These are phyloP conservation scores for Cremastinae sp. DNA, from an alignment of 2,888 invertebrate species.

Conservation along the genomic window DNA sequence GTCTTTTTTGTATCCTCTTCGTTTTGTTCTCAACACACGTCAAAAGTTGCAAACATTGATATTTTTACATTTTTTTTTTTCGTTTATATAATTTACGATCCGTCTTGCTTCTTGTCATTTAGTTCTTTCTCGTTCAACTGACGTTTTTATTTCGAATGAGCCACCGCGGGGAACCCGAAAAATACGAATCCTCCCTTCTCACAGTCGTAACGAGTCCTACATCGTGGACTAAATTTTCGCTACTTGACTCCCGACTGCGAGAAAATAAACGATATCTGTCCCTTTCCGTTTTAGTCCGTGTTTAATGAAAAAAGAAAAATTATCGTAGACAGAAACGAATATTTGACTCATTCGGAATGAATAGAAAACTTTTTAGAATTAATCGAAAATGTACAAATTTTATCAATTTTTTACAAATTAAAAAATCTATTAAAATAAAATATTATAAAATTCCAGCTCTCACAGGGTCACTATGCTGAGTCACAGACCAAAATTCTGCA, in stretches of 20 bases:
- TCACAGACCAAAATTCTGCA: too few species aligned
- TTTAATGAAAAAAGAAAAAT: too few species aligned
- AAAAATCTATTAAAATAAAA: too few species aligned
- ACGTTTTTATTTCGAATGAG: slow-evolving; percentile 29
- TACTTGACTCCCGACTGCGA: neutral
- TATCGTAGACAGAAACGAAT: too few species aligned
- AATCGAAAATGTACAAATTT: too few species aligned
- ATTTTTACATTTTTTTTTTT: slow-evolving; percentile 26
- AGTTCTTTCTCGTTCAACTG: slow-evolving; percentile 12
- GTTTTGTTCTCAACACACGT: neutral
- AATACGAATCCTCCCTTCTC: slow-evolving; percentile 42
- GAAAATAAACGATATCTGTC: slow-evolving; percentile 1
- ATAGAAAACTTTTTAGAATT: too few species aligned
- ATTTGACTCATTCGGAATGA: too few species aligned
- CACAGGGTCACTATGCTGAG: too few species aligned
- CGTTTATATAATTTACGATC: slow-evolving; percentile 27
- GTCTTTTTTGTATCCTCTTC: too few species aligned
- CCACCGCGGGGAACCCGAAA: slow-evolving; percentile 27
- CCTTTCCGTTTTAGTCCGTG: too few species aligned
- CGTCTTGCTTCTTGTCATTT: slow-evolving; percentile 6
- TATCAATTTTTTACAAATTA: too few species aligned
- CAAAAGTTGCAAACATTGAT: slow-evolving; percentile 26
- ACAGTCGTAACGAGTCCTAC: slow-evolving; percentile 45
- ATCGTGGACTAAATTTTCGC: slow-evolving; percentile 37
- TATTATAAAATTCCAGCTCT: too few species aligned